Evolutionary conservation across 2,888 invertebrate species (phyloP), one percentile per base, ranked within the genome.

Genomic region (Sphaerophoria rueppellii): DNA sequence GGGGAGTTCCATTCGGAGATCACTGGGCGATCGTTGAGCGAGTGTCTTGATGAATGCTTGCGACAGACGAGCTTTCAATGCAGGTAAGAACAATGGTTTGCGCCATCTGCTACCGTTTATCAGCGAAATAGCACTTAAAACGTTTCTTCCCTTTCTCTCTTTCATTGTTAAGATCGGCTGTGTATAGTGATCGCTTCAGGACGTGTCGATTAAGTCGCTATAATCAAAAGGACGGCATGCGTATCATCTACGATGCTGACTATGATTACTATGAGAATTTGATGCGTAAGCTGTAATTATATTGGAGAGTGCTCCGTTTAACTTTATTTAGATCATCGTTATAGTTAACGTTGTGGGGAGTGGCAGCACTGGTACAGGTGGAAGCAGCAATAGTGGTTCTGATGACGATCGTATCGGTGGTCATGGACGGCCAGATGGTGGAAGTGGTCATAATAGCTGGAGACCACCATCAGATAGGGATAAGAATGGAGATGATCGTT

Each of bases 201-300:
- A 96, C 96, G 60, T 97, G 97, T 90, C 93, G 97, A 48, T 93
- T 97, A 87, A 96, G 96, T 90, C 94, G 96, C 89, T 97, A 95
- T 92, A 97, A 96, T 92, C 96, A 97, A 92, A 94, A 96, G 89
- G 96, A 97, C 90, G 96, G 97, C 55, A 96, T 97, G 94, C 93
- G 97, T 82, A 95, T 97, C 73, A 95, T 97, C 87, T 97, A 97
- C 90, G 97, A 98, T 91, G 96, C 96, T 2, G 97, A 97, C 91
- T 97, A 96, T 91, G 97, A 98, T 92, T 98, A 97, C 92, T 98
- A 97, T 90, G 97, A 98, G 92, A 97, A 97, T 92, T 93, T 97
- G 69, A 97, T 97, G 96, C 95, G 97, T 97, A 93, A 95, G 96
- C 94, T 87, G 63, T 71, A 34, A 67, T 75, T 67, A 82, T 78